Evolutionary conservation across 2,888 invertebrate genomes (phyloP).

Genomic region (Cataglyphis altisquamis): DNA sequence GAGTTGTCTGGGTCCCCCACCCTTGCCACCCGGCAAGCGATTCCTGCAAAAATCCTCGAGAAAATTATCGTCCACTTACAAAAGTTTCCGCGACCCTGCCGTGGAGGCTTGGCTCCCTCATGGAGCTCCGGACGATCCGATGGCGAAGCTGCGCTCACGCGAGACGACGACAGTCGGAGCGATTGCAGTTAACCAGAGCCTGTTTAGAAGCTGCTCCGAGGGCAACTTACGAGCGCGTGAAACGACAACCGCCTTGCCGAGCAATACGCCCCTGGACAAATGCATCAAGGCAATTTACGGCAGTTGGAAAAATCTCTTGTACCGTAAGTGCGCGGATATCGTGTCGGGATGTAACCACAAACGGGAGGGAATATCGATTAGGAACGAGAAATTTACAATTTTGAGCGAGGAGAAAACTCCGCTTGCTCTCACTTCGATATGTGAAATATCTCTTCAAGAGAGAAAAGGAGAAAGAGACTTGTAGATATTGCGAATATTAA

Average conservation of each 20-base stretch:
- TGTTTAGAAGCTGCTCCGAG: slow-evolving; percentile 91
- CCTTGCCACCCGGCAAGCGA: slow-evolving; percentile 88
- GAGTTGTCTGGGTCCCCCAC: slow-evolving; percentile 88
- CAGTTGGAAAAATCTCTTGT: slow-evolving; percentile 93
- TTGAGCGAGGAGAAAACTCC: background rate
- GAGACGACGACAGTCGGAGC: slow-evolving; percentile 80
- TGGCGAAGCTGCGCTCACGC: slow-evolving; percentile 63
- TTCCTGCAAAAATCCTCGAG: slow-evolving; percentile 81
- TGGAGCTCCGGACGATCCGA: slow-evolving; percentile 78
- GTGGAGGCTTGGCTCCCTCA: slow-evolving; percentile 86
- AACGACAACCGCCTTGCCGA: slow-evolving; percentile 65
- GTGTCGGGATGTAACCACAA: background rate
- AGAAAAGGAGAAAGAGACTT: background rate
- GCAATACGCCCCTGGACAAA: slow-evolving; percentile 88
- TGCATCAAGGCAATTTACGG: slow-evolving; percentile 92
- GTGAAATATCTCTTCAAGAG: background rate
- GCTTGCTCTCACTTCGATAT: background rate
- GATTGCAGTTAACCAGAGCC: slow-evolving; percentile 80
- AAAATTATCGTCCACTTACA: slow-evolving; percentile 87
- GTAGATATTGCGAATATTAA: too few relatives aligned
- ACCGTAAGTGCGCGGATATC: slow-evolving; percentile 89
- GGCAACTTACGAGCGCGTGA: slow-evolving; percentile 88
- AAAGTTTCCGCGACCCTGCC: slow-evolving; percentile 88
- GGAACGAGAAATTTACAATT: background rate
- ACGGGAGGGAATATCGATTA: slow-evolving; percentile 5